Percentiles rank a stretch among this genome's conserved stretches.
Evolutionary conservation across 2,797 vertebrate species (phyloP).

Genomic region (Pseudomugil tenellus): DNA sequence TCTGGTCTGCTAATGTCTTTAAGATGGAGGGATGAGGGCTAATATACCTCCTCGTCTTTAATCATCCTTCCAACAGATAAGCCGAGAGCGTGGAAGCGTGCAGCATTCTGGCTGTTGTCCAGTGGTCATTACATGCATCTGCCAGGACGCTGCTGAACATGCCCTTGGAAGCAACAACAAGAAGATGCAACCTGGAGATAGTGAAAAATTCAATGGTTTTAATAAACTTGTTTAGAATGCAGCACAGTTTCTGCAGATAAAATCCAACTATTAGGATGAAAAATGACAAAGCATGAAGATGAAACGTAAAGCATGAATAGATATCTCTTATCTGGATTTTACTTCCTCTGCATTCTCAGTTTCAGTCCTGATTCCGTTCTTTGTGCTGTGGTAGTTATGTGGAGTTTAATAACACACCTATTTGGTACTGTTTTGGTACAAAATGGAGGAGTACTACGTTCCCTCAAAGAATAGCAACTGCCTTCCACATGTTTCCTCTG

Average conservation of each 20-base stretch:
- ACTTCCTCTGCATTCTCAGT: too few relatives aligned
- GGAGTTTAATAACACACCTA: too few relatives aligned
- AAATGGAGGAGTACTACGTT: too few relatives aligned
- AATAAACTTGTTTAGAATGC: slow-evolving; percentile 22
- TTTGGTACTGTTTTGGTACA: too few relatives aligned
- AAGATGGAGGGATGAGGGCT: slow-evolving; percentile 32
- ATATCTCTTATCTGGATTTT: neutral
- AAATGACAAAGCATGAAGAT: neutral
- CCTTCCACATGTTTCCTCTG: too few relatives aligned
- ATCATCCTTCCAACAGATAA: slow-evolving; percentile 33
- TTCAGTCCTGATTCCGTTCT: too few relatives aligned
- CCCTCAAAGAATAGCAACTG: too few relatives aligned
- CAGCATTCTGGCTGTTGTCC: slow-evolving; percentile 13
- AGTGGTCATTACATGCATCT: slow-evolving; percentile 35
- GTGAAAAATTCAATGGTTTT: slow-evolving; percentile 4
- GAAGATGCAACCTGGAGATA: neutral
- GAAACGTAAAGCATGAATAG: neutral
- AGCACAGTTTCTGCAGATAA: neutral
- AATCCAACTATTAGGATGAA: neutral
- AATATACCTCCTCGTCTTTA: slow-evolving; percentile 45
- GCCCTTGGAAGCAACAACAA: slow-evolving; percentile 35
- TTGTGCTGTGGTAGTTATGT: too few relatives aligned
- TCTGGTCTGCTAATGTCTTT: slow-evolving; percentile 38
- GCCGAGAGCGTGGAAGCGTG: slow-evolving; percentile 9
- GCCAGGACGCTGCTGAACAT: slow-evolving; percentile 20